Percentiles rank a stretch among this genome's conserved stretches.
phyloP scores from a whole-genome alignment of 1,140 invertebrate species.

The Nasonia longicornis region DNA sequence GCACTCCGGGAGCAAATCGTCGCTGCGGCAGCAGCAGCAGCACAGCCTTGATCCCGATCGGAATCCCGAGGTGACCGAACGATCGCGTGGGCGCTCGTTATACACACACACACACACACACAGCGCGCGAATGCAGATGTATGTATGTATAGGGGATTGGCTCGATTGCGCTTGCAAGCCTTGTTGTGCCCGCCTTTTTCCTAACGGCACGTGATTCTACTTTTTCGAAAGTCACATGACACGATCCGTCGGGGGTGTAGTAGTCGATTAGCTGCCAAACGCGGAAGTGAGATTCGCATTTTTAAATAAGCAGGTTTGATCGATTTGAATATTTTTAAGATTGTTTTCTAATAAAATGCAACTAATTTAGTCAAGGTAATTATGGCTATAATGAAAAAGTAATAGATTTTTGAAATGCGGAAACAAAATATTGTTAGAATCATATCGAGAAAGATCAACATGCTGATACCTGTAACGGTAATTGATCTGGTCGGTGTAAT shows the following conservation, averaged over 20 bases:
- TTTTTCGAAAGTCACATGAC: background rate
- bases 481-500: too few relatives aligned
- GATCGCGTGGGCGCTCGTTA: constrained; percentile 20
- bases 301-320: too few relatives aligned
- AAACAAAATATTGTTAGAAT: too few relatives aligned
- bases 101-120: background rate
- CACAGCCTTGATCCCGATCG: constrained; percentile 41
- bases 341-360: too few relatives aligned
- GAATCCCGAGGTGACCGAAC: constrained; percentile 4
- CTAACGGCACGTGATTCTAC: background rate
- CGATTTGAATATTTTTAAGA: too few relatives aligned
- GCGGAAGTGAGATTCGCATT: background rate
- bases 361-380: too few relatives aligned
- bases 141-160: background rate
- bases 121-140: background rate
- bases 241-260: background rate
- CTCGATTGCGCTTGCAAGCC: background rate
- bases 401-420: too few relatives aligned
- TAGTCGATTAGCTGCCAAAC: background rate
- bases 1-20: background rate
- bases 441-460: too few relatives aligned
- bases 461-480: too few relatives aligned
- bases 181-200: background rate
- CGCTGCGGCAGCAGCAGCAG: background rate
- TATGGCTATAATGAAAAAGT: too few relatives aligned